These are phyloP conservation scores for Gambusia holbrooki DNA, from an alignment of 2,113 vertebrate genomes.

Conservation along the genomic window DNA sequence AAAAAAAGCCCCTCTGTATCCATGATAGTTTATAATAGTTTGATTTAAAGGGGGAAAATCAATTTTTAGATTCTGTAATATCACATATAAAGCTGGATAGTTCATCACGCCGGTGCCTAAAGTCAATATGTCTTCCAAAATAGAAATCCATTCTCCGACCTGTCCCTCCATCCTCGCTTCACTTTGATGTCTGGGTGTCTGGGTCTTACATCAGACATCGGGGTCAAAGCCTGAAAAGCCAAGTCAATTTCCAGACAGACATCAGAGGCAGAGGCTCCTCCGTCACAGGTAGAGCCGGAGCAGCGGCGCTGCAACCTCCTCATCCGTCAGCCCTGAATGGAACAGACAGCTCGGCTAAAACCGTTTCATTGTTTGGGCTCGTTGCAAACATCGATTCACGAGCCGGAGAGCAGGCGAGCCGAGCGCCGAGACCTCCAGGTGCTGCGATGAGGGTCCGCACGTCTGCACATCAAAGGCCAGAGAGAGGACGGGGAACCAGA, in stretches of 20 bases:
- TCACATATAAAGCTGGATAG: slow-evolving; percentile 63
- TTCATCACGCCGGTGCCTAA: slow-evolving; percentile 66
- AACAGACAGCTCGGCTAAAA: slow-evolving; percentile 66
- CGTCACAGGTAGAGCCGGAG: slow-evolving; percentile 59
- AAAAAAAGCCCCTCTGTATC: slow-evolving; percentile 13
- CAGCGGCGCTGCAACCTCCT: slow-evolving; percentile 42
- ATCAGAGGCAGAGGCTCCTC: slow-evolving; percentile 70
- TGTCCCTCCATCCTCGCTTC: slow-evolving; percentile 47
- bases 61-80: slow-evolving; percentile 55
- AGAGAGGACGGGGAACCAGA: slow-evolving; percentile 50
- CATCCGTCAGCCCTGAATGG: slow-evolving; percentile 69
- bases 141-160: slow-evolving; percentile 74
- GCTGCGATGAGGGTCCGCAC: slow-evolving; percentile 54
- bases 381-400: slow-evolving; percentile 62
- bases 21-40: slow-evolving; percentile 33
- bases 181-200: slow-evolving; percentile 84
- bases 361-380: slow-evolving; percentile 59
- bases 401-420: slow-evolving; percentile 57
- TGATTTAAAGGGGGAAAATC: slow-evolving; percentile 32
- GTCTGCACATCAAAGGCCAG: slow-evolving; percentile 73
- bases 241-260: slow-evolving; percentile 79
- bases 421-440: slow-evolving; percentile 37
- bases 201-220: slow-evolving; percentile 83
- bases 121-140: slow-evolving; percentile 77
- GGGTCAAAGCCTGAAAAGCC: slow-evolving; percentile 83